Evolutionary conservation across 1,140 invertebrate genomes (phyloP).

Genomic region (Ruditapes philippinarum): DNA sequence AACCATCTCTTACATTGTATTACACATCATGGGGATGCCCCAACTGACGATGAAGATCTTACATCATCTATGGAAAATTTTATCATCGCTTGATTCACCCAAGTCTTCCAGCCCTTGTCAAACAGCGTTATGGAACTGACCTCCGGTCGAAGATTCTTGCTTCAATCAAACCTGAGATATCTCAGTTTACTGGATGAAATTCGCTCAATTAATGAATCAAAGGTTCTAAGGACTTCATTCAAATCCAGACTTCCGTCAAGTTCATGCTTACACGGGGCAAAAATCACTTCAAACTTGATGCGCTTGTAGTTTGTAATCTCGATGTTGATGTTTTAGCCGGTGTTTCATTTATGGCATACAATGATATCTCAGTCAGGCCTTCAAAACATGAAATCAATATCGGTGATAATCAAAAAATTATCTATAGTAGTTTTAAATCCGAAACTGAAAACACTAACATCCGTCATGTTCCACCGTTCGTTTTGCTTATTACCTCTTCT

Average conservation of each 20-base stretch:
- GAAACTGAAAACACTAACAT: too few relatives aligned
- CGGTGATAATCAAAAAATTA: neutral
- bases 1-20: slow-evolving; percentile 69
- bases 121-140: too few relatives aligned
- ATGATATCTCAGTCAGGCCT: slow-evolving; percentile 64
- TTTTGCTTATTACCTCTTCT: neutral
- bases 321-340: slow-evolving; percentile 57
- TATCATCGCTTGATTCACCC: slow-evolving; percentile 28
- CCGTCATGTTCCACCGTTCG: too few relatives aligned
- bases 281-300: slow-evolving; percentile 16
- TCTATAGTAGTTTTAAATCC: neutral
- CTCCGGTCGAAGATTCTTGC: too few relatives aligned
- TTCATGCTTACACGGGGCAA: neutral
- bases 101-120: neutral
- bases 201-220: too few relatives aligned
- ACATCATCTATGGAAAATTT: slow-evolving; percentile 73
- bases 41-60: too few relatives aligned
- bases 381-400: slow-evolving; percentile 39
- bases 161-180: slow-evolving; percentile 35
- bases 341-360: slow-evolving; percentile 51
- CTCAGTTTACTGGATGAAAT: slow-evolving; percentile 37
- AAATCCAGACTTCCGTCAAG: too few relatives aligned
- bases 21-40: too few relatives aligned
- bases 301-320: slow-evolving; percentile 53
- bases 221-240: neutral